Evolutionary conservation across 2,888 invertebrate species (phyloP).

Genomic region (Xestia xanthographa): DNA sequence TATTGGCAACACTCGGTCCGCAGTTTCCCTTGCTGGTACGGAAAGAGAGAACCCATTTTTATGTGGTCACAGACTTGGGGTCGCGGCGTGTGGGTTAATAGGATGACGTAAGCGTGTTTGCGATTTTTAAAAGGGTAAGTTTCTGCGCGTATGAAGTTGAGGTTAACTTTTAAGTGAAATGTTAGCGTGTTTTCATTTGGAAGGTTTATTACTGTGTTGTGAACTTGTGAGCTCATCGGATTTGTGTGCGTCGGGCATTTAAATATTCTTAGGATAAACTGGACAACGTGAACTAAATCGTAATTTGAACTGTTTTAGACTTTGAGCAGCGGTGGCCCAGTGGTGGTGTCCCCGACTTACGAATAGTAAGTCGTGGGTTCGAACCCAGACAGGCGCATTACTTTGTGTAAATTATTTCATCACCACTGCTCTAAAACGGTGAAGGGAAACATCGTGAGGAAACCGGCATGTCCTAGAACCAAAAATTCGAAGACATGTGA

Average conservation of each 20-base stretch:
- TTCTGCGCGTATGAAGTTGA: slow-evolving; percentile 25
- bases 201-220: slow-evolving; percentile 29
- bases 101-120: slow-evolving; percentile 56
- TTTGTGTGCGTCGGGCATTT: background rate
- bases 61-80: slow-evolving; percentile 59
- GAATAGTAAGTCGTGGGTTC: too few species aligned
- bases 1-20: slow-evolving; percentile 67
- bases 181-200: background rate
- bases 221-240: background rate
- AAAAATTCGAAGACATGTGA: too few species aligned
- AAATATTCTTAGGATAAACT: too few species aligned
- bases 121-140: slow-evolving; percentile 39
- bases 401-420: too few species aligned
- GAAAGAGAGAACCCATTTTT: slow-evolving; percentile 69
- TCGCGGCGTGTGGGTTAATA: slow-evolving; percentile 60
- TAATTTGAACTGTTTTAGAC: too few species aligned
- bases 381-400: too few species aligned
- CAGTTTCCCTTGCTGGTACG: slow-evolving; percentile 63
- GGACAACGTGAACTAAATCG: too few species aligned
- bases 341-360: too few species aligned
- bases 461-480: too few species aligned
- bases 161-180: slow-evolving; percentile 11
- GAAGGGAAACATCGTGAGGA: too few species aligned
- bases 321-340: too few species aligned
- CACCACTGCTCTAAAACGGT: too few species aligned